Evolutionary conservation across 2,888 invertebrate species (phyloP), one percentile per base, ranked within the genome.

Genomic region (Trilocha varians): DNA sequence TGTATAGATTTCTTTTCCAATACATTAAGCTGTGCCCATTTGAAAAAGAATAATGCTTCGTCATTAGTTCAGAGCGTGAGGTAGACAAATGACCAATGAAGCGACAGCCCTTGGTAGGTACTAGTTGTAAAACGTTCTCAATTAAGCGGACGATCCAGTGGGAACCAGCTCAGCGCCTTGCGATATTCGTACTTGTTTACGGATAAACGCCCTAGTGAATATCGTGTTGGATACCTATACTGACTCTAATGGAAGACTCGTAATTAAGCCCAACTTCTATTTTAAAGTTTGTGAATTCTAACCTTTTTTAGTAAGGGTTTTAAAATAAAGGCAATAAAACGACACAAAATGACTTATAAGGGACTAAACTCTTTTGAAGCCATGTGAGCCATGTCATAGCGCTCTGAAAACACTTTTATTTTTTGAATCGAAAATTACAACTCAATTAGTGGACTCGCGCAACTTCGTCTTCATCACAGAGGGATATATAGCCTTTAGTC

Each of bases 51-150:
- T 25, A 5, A 25, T 0, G 8, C 2, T 25, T 4, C 2, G 2
- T 25, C 3, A 25, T 25, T 25, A 9, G 6, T 2, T 5, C 25
- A 9, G 25, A 25, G 25, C n/a, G n/a, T n/a, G n/a, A n/a, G n/a
- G n/a, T 9, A 25, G 25, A 11, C 11, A 25, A 25, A 4, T 2
- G 25, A 25, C 4, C 25, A 9, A 11, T 25, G 11, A 25, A 25
- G 25, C 11, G 25, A 25, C 25, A 25, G 25, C 25, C 25, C 25
- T 25, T 25, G 4, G 25, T 25, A 25, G 63, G 65, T 54, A 65
- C 62, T 43, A 68, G 59, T 57, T 69, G 66, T 45, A 74, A 60
- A 53, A 65, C 67, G 56, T 65, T 71, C 36, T 73, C 77, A 48
- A 77, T 61, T 46, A 77, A 70, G 53, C 41, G 68, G 60, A 32